A percentile compares a stretch with the other conserved stretches of the same genome.
phyloP scores from a whole-genome alignment of 2,888 invertebrate species.

The Eupithecia dodoneata region DNA sequence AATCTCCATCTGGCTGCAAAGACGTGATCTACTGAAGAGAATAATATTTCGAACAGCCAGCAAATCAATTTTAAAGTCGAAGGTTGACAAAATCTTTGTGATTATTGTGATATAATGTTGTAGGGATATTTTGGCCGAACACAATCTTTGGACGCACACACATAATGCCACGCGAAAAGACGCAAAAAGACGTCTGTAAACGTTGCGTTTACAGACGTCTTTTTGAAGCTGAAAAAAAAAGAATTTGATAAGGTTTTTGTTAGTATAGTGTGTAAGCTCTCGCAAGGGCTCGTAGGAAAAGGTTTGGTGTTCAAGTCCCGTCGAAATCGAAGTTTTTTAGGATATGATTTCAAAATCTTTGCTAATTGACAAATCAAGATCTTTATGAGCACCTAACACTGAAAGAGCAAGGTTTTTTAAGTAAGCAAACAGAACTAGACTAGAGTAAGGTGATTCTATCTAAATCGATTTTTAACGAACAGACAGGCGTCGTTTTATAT shows the following conservation, averaged over 20 bases:
- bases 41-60: background rate
- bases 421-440: background rate
- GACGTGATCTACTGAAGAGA: constrained; percentile 21
- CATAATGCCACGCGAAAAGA: no score
- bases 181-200: no score
- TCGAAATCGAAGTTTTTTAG: no score
- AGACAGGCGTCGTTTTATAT: background rate
- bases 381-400: background rate
- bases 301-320: no score
- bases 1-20: constrained; percentile 52
- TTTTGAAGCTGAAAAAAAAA: no score
- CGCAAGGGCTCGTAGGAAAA: no score
- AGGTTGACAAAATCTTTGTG: background rate
- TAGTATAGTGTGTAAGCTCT: no score
- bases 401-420: background rate
- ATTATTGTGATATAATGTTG: background rate
- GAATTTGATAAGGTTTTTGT: no score
- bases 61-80: background rate
- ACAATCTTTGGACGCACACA: no score
- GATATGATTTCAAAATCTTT: no score
- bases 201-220: no score
- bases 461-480: constrained; percentile 3
- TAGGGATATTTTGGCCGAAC: no score
- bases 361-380: background rate
- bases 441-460: background rate